Base-by-base conservation (phyloP, 2,888 invertebrate genomes). In the Euzetes globulus region DNA sequence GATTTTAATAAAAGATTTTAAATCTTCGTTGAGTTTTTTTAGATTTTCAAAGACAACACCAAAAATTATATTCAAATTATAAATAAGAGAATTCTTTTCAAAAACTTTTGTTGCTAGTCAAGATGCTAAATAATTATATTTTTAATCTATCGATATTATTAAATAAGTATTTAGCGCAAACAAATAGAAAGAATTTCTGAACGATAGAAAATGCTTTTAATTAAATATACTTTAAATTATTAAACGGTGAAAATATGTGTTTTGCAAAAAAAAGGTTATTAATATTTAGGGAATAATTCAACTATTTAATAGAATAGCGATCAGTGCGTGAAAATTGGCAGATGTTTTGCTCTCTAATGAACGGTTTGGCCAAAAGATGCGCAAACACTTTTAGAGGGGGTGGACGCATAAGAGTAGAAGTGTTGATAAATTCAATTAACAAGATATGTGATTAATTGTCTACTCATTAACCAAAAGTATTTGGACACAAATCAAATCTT, bases 401-500 rank as follows among this genome's bases (percentile, higher is more conserved):
- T 22, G 27, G 58, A 13, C 11, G 58, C 9, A 27, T 25, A 25
- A 25, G 22, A 25, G 58, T 25, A 22, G 52, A 52, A 52, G 52
- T 25, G 58, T 58, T 58, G 58, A 29, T 63, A 29, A 33, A 63
- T 63, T 63, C 27, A 63, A 63, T 63, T 63, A 63, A 63, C 27
- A 63, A 63, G 63, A 9, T 37, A 1, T 63, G 58, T 63, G 63
- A 63, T 63, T 63, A 63, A 63, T 63, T 19, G 63, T 25, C 33
- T 63, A 27, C n/a, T 63, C 63, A 17, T 58, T 22, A 58, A 22
- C 27, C 11, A 6, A 41, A 58, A 22, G 11, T 13, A 15, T 17
- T 58, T 27, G 25, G 27, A 27, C 58, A 58, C 19, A 58, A 58
- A 58, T 25, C 58, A 15, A 27, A 22, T 22, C n/a, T n/a, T n/a